Conservation (phyloP, 2,113 vertebrate genomes). For the Heterocephalus glaber region DNA sequence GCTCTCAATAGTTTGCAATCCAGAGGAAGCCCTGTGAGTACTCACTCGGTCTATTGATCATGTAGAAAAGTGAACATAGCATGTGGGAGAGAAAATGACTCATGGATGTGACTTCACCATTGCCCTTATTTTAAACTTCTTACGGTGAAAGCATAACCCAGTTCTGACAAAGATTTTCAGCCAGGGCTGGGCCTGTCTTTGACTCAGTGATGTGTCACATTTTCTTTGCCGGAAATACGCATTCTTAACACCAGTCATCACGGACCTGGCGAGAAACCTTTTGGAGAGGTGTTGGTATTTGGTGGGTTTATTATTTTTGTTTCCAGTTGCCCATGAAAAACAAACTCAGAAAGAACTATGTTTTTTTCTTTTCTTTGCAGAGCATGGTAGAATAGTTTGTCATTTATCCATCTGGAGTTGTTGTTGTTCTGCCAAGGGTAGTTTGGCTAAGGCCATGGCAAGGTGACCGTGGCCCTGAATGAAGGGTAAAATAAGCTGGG, state of each 20-base stretch:
- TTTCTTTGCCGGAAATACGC: constrained; percentile 55
- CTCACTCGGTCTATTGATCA: not conserved
- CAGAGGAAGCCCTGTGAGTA: not conserved
- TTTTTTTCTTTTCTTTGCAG: not conserved
- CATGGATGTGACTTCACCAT: constrained; percentile 3
- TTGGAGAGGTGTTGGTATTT: constrained; percentile 76
- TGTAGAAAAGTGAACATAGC: not conserved
- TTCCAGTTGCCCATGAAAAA: constrained; percentile 67
- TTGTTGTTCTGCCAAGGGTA: constrained; percentile 31
- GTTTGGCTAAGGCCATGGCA: constrained; percentile 42
- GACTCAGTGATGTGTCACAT: constrained; percentile 59
- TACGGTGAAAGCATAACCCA: constrained; percentile 49
- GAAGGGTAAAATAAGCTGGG: constrained; percentile 29
- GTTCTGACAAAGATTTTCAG: constrained; percentile 41
- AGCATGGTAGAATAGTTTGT: not conserved
- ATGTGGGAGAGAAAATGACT: constrained; percentile 55
- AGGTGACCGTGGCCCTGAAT: not conserved
- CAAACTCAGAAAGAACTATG: constrained; percentile 57
- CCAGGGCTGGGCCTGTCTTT: constrained; percentile 37
- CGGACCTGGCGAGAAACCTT: constrained; percentile 51
- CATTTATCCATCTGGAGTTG: constrained; percentile 59
- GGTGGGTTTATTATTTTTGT: constrained; percentile 71
- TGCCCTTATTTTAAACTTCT: constrained; percentile 44
- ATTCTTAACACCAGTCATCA: constrained; percentile 71
- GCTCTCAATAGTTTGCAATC: not conserved